Conservation (phyloP, 1,140 invertebrate genomes). For the Nixonia krombeini region DNA sequence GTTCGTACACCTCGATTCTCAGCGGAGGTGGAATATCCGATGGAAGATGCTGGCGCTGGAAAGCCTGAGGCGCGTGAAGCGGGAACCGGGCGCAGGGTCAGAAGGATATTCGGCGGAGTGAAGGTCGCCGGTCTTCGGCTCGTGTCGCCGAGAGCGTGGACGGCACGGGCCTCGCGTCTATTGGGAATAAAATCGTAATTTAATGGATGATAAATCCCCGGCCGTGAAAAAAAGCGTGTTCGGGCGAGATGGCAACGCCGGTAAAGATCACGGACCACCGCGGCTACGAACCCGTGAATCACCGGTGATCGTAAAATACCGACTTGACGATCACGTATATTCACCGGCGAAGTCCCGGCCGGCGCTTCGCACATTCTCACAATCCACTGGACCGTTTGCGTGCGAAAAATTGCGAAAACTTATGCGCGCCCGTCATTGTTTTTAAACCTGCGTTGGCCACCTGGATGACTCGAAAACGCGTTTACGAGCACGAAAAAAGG, state of each 20-base stretch:
- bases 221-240: conserved; percentile 19
- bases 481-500: not conserved
- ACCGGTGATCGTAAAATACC: conserved; percentile 22
- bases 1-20: too few species aligned
- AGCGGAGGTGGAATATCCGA: too few species aligned
- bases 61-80: too few species aligned
- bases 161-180: too few species aligned
- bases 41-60: too few species aligned
- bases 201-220: conserved; percentile 29
- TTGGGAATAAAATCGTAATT: conserved; percentile 19
- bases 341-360: not conserved
- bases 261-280: conserved; percentile 21
- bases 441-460: not conserved
- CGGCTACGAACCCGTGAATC: conserved; percentile 12
- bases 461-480: not conserved
- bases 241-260: conserved; percentile 1
- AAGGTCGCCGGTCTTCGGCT: not conserved
- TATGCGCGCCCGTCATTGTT: not conserved
- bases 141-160: too few species aligned
- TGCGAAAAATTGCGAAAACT: conserved; percentile 25
- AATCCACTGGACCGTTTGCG: conserved; percentile 6
- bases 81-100: too few species aligned
- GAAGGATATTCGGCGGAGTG: too few species aligned
- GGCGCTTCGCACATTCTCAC: not conserved
- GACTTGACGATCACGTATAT: not conserved